Base-by-base conservation (phyloP, 2,888 invertebrate genomes). In the Pyrocoelia pectoralis region DNA sequence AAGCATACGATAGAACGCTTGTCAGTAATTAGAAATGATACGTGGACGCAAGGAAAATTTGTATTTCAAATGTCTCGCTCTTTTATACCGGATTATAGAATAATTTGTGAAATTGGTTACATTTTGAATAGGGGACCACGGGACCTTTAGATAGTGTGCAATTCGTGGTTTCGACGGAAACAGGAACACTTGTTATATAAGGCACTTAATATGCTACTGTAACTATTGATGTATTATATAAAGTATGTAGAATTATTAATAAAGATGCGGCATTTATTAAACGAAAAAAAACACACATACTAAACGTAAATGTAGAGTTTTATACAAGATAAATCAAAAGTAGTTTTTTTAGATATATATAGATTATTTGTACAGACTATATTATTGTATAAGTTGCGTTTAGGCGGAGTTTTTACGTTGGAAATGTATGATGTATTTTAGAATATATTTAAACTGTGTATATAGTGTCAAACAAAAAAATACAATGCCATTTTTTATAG, bases 251-350 rank as follows among this genome's bases (percentile, higher is more conserved):
- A 65, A 61, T 15, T 63, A 43, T 53, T 60, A 53, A 57, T 56
- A 51, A 52, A 61, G 59, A 61, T 61, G 60, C 53, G 56, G 65
- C 57, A 60, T 58, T 56, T 61, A 63, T 56, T 56, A 62, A 68
- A 60, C 54, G 58, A 63, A 52, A 52, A n/a, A 33, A 50, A 49
- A 2, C 33, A 33, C n/a, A 33, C 9, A 8, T 15, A 43, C 24
- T 65, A 55, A 61, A 70, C 68, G 66, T 70, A 73, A 69, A 72
- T 77, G 76, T 80, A 80, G 79, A 80, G 75, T 81, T 81, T 81
- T 81, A 80, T 81, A 81, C 81, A 79, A 73, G 79, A 74, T 63
- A 74, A 80, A 79, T 79, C 79, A 80, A 81, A 80, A 79, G 81
- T 82, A 82, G 81, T 82, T 82, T 81, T 33, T 82, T 74, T 81